Base-by-base conservation (phyloP, 1,140 invertebrate species). In the Heterodera schachtii region DNA sequence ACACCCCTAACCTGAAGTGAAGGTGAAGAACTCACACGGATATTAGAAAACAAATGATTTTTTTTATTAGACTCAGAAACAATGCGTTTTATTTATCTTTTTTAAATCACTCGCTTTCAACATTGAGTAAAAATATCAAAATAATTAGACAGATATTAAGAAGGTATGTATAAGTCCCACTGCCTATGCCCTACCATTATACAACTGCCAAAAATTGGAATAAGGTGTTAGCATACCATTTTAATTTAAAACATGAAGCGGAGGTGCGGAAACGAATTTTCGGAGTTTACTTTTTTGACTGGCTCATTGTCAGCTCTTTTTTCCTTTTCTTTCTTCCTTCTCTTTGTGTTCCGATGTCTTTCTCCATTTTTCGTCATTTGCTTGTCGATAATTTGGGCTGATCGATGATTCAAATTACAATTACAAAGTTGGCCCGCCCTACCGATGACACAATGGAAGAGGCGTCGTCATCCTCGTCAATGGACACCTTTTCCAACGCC, bases 401-500 rank as follows among this genome's bases (percentile, higher is more conserved):
- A 64, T 31, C 31, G 31, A 64, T 19, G 5, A 19, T 13, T 5
- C 16, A 0, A 64, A n/a, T 64, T 5, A 19, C 2, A 64, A 64
- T 5, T 19, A 19, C 13, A 19, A 5, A 19, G 16, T 19, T 19
- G 5, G 13, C 19, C 5, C 16, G 19, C 57, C 57, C 57, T 31
- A 64, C 57, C 57, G 57, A 64, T 64, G 57, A 64, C 11, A 64
- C 57, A 19, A 64, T 19, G 16, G 57, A 64, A 19, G 57, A 64
- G 13, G 16, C 57, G 16, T 64, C 77, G 66, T 83, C 80, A 49
- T 86, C 85, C 16, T 85, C 84, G 47, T 85, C 84, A 21, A 86
- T 69, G 9, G 81, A 78, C 73, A 85, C 67, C 66, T 82, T 85
- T 78, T 85, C 84, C 11, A 85, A 66, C 13, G 84, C 85, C 46